A percentile compares a stretch with the other conserved stretches of the same genome.
phyloP scores from a whole-genome alignment of 1,140 invertebrate species.

The Heliconius himera region DNA sequence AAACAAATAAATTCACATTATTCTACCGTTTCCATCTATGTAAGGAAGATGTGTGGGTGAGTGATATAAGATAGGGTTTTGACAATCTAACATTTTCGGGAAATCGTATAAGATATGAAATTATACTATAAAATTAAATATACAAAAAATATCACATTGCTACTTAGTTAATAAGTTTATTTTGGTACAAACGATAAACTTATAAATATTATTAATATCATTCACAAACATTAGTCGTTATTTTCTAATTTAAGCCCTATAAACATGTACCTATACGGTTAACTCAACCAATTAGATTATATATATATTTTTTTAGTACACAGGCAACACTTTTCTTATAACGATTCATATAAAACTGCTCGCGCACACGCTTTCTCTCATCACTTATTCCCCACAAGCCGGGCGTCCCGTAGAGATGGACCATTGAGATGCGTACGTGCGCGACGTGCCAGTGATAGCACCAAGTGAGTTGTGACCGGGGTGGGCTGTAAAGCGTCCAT shows the following conservation, averaged over 20 bases:
- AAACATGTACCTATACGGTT: too few relatives aligned
- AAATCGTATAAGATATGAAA: neutral
- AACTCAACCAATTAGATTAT: too few relatives aligned
- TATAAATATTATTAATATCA: neutral
- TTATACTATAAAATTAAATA: neutral
- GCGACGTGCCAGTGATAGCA: constrained; percentile 54
- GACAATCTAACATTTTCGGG: neutral
- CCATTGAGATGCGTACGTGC: constrained; percentile 60
- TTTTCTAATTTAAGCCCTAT: too few relatives aligned
- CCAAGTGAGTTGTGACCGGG: constrained; percentile 56
- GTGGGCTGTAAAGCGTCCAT: constrained; percentile 64
- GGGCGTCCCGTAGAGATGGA: constrained; percentile 55
- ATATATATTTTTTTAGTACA: too few relatives aligned
- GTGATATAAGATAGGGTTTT: neutral
- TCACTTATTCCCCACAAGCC: constrained; percentile 39
- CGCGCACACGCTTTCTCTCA: constrained; percentile 32
- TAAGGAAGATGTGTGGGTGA: neutral
- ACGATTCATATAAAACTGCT: neutral
- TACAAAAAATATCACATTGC: constrained; percentile 9
- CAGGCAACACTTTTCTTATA: neutral
- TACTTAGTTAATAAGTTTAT: constrained; percentile 46
- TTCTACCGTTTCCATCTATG: neutral
- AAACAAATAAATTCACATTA: neutral
- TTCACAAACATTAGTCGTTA: neutral
- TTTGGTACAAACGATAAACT: constrained; percentile 38